Conservation (phyloP, 2,797 vertebrate genomes). For the Acipenser ruthenus region DNA sequence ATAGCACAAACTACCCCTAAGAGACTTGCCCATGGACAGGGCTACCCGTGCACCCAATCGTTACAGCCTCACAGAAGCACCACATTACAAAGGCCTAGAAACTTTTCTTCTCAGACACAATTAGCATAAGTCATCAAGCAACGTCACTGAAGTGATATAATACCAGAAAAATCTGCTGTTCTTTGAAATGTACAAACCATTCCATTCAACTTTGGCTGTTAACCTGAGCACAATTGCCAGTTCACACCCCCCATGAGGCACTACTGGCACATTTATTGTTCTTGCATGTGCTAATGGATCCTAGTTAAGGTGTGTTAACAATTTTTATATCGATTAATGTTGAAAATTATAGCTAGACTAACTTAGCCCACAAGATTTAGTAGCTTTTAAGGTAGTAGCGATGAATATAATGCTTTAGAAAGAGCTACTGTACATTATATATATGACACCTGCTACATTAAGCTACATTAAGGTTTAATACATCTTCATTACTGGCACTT, state of each 20-base stretch:
- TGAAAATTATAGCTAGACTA: conserved; percentile 81
- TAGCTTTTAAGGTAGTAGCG: conserved; percentile 99
- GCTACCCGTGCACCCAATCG: neutral
- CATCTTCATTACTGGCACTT: conserved; percentile 98
- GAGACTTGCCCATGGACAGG: neutral
- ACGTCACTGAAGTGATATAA: conserved; percentile 35
- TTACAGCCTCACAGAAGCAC: neutral
- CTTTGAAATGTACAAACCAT: conserved; percentile 70
- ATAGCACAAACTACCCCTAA: conserved; percentile 2
- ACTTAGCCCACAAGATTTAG: conserved; percentile 89
- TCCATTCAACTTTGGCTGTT: conserved; percentile 71
- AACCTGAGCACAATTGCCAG: conserved; percentile 67
- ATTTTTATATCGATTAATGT: conserved; percentile 97
- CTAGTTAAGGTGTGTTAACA: conserved; percentile 97
- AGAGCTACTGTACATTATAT: conserved; percentile 98
- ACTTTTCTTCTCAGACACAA: conserved; percentile 37
- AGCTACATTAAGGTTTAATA: conserved; percentile 99
- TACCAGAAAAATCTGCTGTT: conserved; percentile 49
- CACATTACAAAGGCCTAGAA: conserved; percentile 17
- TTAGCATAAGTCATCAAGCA: conserved; percentile 38
- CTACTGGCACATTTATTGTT: conserved; percentile 84
- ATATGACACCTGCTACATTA: conserved; percentile 99
- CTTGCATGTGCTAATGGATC: conserved; percentile 90
- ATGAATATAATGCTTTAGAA: conserved; percentile 99
- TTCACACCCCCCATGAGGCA: conserved; percentile 47